Evolutionary conservation across 2,888 invertebrate species (phyloP), one percentile per base, ranked within the genome.

Genomic region (Cetonia aurata): DNA sequence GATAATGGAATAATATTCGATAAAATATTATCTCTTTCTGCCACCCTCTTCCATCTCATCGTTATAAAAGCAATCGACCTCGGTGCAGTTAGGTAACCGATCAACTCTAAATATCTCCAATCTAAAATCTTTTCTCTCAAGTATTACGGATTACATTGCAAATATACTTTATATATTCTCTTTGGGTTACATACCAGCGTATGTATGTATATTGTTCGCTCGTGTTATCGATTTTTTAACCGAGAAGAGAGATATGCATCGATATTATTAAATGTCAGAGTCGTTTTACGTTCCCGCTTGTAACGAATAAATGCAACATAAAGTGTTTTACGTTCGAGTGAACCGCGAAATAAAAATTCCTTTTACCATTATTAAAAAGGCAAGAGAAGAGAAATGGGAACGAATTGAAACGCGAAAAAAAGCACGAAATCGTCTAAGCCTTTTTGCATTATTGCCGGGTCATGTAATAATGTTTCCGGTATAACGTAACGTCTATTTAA

Each of bases 281-380:
- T 65, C 62, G 62, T 65, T 65, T 65, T 52, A 37, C 62, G 62
- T 52, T 65, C 62, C 52, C 62, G 62, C 62, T 65, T 65, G 62
- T 65, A 65, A 65, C 62, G 62, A 65, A 65, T 65, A 65, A 65
- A 65, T 65, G 62, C 62, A 65, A 65, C 62, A 65, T 65, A 65
- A 65, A 65, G 62, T 65, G 50, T 65, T 65, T 65, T 65, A 65
- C 62, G 62, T 65, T 65, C 62, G 62, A 65, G 48, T 65, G 62
- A 46, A 50, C 62, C 37, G 17, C 50, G 62, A 50, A 65, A 65
- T 65, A 65, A 65, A 65, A 65, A 65, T 65, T 65, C 62, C 62
- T 65, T 65, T 65, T 65, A 65, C 62, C 62, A 65, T 65, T 65
- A 65, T 65, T 65, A 65, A 50, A 65, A 60, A 50, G 42, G 57